Evolutionary conservation across 1,140 invertebrate species (phyloP).

Genomic region (Cardiocondyla obscurior): DNA sequence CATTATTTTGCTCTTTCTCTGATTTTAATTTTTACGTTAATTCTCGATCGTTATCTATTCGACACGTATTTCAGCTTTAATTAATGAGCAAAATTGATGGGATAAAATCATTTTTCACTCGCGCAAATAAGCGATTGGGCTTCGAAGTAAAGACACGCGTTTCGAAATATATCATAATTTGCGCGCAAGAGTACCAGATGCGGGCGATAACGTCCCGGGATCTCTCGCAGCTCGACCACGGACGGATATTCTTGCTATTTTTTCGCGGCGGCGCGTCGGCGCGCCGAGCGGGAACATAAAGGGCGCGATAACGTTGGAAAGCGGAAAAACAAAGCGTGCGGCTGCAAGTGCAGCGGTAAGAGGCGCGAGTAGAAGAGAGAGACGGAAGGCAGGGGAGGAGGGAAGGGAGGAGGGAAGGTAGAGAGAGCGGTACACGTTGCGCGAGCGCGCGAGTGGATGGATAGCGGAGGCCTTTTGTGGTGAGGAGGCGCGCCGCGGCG

Average conservation of each 20-base stretch:
- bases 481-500: conserved; percentile 70
- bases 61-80: neutral
- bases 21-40: neutral
- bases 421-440: conserved; percentile 37
- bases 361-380: conserved; percentile 14
- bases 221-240: neutral
- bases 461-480: conserved; percentile 68
- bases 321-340: conserved; percentile 51
- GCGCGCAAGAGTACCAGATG: neutral
- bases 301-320: conserved; percentile 56
- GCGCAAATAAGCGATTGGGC: neutral
- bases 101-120: neutral
- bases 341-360: conserved; percentile 32
- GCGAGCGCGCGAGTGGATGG: conserved; percentile 62
- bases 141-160: neutral
- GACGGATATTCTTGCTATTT: conserved; percentile 27
- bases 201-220: neutral
- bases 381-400: neutral
- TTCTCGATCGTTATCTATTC: neutral
- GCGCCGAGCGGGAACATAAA: conserved; percentile 21
- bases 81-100: neutral
- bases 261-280: conserved; percentile 31
- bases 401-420: neutral
- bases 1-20: neutral
- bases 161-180: neutral